Percentiles rank a stretch among this genome's conserved stretches.
Conservation (phyloP, 2,113 vertebrate genomes). For the Oncorhynchus keta region DNA sequence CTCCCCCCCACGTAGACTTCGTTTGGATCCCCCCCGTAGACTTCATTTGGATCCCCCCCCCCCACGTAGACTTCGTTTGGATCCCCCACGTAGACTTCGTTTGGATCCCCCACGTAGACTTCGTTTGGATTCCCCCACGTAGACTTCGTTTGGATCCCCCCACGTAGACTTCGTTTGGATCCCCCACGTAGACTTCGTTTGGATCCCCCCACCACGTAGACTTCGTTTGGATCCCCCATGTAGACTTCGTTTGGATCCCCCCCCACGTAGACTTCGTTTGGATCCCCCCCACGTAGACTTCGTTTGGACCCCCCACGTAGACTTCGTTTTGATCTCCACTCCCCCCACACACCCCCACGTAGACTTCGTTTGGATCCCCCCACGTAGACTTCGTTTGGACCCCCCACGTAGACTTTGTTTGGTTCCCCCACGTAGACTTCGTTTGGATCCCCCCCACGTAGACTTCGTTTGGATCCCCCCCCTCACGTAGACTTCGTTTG, state of each 20-base stretch:
- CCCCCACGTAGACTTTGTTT: neutral
- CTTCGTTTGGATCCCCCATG: neutral
- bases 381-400: neutral
- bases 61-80: neutral
- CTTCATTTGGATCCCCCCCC: no score
- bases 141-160: neutral
- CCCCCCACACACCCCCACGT: no score
- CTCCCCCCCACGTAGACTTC: no score
- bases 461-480: no score
- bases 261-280: neutral
- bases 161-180: neutral
- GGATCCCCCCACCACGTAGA: no score
- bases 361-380: neutral
- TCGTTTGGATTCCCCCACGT: neutral
- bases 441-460: no score
- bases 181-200: neutral
- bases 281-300: no score
- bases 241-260: no score
- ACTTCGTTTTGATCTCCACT: no score
- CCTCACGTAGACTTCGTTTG: neutral
- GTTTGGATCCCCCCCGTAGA: no score
- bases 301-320: neutral
- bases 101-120: neutral
- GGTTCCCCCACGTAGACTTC: no score
- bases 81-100: no score